Evolutionary conservation across 2,113 vertebrate species (phyloP).

Genomic region (Phaethornis superciliosus): DNA sequence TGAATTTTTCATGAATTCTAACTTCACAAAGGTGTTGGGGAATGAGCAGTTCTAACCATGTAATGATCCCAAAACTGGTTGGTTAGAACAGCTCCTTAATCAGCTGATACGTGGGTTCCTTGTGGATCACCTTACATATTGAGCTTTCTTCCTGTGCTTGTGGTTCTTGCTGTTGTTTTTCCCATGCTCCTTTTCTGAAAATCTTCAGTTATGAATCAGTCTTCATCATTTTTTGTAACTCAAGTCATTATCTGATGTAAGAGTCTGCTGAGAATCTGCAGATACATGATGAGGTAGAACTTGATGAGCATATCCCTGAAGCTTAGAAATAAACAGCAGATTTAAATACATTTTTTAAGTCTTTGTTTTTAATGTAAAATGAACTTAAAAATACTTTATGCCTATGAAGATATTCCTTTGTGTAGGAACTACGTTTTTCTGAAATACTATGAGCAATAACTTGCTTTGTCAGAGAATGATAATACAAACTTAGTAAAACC

Average conservation of each 20-base stretch:
- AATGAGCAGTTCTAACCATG: background rate
- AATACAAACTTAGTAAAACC: background rate
- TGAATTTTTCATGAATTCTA: background rate
- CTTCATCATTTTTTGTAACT: background rate
- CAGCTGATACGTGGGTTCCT: background rate
- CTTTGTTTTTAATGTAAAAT: background rate
- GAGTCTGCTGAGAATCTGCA: background rate
- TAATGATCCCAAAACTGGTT: background rate
- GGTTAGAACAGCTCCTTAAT: background rate
- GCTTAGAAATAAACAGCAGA: background rate
- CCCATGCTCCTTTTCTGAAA: background rate
- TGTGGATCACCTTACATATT: background rate
- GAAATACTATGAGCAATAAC: background rate
- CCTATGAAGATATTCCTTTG: background rate
- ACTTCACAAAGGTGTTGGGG: background rate
- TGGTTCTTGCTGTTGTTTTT: background rate
- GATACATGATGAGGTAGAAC: background rate
- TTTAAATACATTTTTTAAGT: background rate
- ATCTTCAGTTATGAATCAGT: background rate
- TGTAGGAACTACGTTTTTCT: background rate
- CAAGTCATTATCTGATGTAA: background rate
- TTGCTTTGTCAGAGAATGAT: background rate
- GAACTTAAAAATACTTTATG: background rate
- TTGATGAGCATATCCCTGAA: background rate
- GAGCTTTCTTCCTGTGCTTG: background rate